Evolutionary conservation across 2,113 vertebrate species (phyloP).

Genomic region (Rhynchopsitta pachyrhyncha): DNA sequence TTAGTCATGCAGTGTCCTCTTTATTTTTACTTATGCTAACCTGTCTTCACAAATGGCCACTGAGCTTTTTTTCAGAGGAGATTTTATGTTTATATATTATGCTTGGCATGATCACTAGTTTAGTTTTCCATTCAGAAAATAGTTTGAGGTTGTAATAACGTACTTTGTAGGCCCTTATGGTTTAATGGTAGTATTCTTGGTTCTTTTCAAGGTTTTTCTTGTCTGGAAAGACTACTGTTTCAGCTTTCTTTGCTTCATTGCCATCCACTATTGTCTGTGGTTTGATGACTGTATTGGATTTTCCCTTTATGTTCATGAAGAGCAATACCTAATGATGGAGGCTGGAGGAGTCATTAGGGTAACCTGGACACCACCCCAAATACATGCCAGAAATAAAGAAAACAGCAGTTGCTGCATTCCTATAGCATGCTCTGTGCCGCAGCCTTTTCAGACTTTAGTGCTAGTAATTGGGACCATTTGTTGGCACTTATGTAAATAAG

Average conservation of each 20-base stretch:
- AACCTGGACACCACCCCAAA: background rate
- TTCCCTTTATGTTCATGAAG: background rate
- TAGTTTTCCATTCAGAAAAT: background rate
- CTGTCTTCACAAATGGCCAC: background rate
- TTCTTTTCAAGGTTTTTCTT: conserved; percentile 6
- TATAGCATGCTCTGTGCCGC: background rate
- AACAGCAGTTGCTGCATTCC: background rate
- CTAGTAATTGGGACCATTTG: background rate
- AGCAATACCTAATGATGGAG: background rate
- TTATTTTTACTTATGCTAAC: background rate
- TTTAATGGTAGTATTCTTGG: background rate
- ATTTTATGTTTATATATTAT: background rate
- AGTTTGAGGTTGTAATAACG: background rate
- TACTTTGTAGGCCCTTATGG: background rate
- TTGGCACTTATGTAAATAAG: conserved; percentile 24
- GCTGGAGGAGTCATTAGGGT: background rate
- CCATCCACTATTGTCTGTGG: background rate
- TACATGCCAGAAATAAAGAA: background rate
- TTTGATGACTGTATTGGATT: background rate
- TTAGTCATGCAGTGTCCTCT: background rate
- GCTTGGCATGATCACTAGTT: background rate
- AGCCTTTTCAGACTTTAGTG: background rate
- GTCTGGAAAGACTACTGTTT: background rate
- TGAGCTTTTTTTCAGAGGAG: background rate
- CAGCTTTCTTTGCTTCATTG: background rate